Evolutionary conservation across 1,140 invertebrate genomes (phyloP), one percentile per base, ranked within the genome.

Genomic region (Mercenaria mercenaria): DNA sequence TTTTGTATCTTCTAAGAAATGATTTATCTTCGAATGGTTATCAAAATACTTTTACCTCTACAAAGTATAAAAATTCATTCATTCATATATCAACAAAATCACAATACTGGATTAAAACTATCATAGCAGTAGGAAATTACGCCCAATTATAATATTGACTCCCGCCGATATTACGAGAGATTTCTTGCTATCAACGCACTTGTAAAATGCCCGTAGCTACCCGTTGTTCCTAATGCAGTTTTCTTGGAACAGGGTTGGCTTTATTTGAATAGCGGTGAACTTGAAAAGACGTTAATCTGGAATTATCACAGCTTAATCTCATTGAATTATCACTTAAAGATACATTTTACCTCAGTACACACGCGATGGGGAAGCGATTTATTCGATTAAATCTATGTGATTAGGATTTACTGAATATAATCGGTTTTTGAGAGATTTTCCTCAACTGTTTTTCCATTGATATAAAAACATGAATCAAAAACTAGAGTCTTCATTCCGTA

Each of bases 311-410:
- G 32, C 10, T 72, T 72, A 72, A 72, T 72, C 67, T 29, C 37
- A n/a, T 41, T 41, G 67, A 41, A 72, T 72, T 72, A 72, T 72
- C 67, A 72, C 67, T 72, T 72, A 72, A 37, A 72, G 67, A 72
- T 72, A 72, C 15, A 47, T 13, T 39, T 72, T 72, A 23, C 2
- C 34, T 72, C 15, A 72, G 67, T 72, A 72, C 67, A 72, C 67
- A 72, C 67, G 29, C 67, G 15, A 23, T 41, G 37, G 32, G 34
- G 67, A 72, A 72, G 67, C 67, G 67, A 72, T 39, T 39, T 72
- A 39, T 41, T 72, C 37, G 67, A 72, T 72, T 39, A 72, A 72
- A 72, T 72, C 34, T 72, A 15, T 15, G 18, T 37, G 61, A 67
- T 67, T 20, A 6, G 15, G 18, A 18, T 1, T 39, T 72, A 20